Percentiles rank a stretch among this genome's conserved stretches.
These are phyloP conservation scores for Mythimna lalbum DNA, from an alignment of 2,888 invertebrate genomes.

Conservation along the genomic window DNA sequence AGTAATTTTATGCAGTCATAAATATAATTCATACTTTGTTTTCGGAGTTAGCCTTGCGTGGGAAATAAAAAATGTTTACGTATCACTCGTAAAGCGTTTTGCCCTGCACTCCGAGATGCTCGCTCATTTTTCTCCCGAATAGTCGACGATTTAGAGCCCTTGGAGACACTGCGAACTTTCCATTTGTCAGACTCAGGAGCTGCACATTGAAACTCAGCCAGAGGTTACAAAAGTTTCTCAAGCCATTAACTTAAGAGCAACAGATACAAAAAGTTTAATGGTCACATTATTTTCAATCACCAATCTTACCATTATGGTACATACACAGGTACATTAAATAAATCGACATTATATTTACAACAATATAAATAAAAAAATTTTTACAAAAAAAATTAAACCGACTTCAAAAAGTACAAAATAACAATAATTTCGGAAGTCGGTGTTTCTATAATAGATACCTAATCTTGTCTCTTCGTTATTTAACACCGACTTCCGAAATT, in stretches of 20 bases:
- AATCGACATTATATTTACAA: no score
- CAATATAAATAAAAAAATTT: no score
- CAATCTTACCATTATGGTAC: not conserved
- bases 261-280: not conserved
- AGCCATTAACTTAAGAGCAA: slow-evolving; percentile 1
- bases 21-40: slow-evolving; percentile 79
- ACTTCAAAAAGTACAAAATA: no score
- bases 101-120: slow-evolving; percentile 44
- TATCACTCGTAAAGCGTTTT: slow-evolving; percentile 60
- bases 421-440: no score
- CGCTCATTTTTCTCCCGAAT: slow-evolving; percentile 57
- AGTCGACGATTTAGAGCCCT: slow-evolving; percentile 56
- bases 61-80: slow-evolving; percentile 60
- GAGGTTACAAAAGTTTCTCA: slow-evolving; percentile 5
- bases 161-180: slow-evolving; percentile 47
- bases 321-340: no score
- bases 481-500: no score
- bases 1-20: slow-evolving; percentile 81
- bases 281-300: not conserved
- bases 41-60: slow-evolving; percentile 67
- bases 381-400: no score
- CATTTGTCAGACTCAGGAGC: slow-evolving; percentile 32
- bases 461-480: no score
- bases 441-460: no score
- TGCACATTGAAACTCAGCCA: slow-evolving; percentile 34